Evolutionary conservation across 1,140 invertebrate species (phyloP).

Genomic region (Aethina tumida): DNA sequence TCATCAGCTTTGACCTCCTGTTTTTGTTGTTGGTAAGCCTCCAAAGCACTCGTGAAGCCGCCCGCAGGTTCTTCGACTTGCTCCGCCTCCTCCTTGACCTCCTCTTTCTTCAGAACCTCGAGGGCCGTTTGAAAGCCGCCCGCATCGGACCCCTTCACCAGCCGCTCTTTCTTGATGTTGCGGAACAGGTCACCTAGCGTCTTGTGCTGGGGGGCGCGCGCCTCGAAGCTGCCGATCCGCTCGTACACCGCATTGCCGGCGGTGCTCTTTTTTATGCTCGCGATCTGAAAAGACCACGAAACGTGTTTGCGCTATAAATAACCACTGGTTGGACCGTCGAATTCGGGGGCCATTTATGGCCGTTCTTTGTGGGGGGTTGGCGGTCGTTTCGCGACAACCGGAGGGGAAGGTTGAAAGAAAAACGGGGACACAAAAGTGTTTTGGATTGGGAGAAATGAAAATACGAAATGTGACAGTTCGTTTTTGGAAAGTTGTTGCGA

Average conservation of each 20-base stretch:
- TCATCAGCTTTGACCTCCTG: slow-evolving; percentile 3
- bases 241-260: slow-evolving; percentile 27
- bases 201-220: slow-evolving; percentile 36
- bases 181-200: slow-evolving; percentile 37
- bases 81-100: slow-evolving; percentile 9
- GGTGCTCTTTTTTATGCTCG: slow-evolving; percentile 35
- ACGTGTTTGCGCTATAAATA: slow-evolving; percentile 27
- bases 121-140: slow-evolving; percentile 10
- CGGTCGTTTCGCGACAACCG: no score
- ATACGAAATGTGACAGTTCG: no score
- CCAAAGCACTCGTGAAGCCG: no score
- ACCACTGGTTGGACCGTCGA: no score
- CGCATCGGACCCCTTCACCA: no score
- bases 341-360: no score
- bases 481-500: no score
- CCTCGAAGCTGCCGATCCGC: slow-evolving; percentile 30
- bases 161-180: slow-evolving; percentile 30
- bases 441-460: no score
- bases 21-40: slow-evolving; percentile 11
- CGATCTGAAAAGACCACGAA: slow-evolving; percentile 36
- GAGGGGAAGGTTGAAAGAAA: no score
- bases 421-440: no score
- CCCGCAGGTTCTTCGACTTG: no score
- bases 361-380: no score
- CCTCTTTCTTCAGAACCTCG: slow-evolving; percentile 16